Conservation (phyloP, 2,888 invertebrate genomes). For the Pristionchus arcanus region DNA sequence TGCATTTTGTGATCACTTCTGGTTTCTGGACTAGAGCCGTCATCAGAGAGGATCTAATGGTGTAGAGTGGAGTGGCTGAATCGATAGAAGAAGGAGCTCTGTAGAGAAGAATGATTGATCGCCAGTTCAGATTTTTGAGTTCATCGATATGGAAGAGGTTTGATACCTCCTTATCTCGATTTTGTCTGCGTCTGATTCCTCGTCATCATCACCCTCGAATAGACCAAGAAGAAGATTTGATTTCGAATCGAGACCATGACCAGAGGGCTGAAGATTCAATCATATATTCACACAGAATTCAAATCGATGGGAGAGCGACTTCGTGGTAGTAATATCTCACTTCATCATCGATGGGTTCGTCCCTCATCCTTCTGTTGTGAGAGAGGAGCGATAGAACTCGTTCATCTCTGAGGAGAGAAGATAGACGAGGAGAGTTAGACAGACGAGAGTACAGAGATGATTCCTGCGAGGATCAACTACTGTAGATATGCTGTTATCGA, state of each 20-base stretch:
- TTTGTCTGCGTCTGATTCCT: conserved; percentile 16
- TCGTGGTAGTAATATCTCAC: not conserved
- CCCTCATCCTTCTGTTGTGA: conserved; percentile 42
- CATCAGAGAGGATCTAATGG: conserved; percentile 54
- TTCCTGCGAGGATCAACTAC: not conserved
- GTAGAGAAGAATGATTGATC: not conserved
- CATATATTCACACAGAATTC: not conserved
- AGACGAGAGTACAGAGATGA: conserved; percentile 35
- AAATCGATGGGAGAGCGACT: not conserved
- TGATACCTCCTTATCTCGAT: conserved; percentile 26
- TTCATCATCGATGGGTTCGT: conserved; percentile 48
- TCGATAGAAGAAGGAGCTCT: conserved; percentile 7
- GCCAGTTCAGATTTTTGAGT: not conserved
- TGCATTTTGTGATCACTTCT: not conserved
- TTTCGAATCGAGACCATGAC: conserved; percentile 29
- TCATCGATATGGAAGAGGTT: not conserved
- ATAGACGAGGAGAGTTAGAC: conserved; percentile 45
- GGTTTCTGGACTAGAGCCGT: conserved; percentile 45
- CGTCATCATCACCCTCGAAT: conserved; percentile 41
- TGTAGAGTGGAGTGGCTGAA: conserved; percentile 36
- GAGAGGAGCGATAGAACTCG: not conserved
- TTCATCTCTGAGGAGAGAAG: conserved; percentile 26
- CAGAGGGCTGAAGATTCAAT: not conserved
- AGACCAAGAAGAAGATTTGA: conserved; percentile 45
- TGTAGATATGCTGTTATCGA: not conserved